Conservation (phyloP, 2,797 vertebrate species). For the Acrocephalus scirpaceus region DNA sequence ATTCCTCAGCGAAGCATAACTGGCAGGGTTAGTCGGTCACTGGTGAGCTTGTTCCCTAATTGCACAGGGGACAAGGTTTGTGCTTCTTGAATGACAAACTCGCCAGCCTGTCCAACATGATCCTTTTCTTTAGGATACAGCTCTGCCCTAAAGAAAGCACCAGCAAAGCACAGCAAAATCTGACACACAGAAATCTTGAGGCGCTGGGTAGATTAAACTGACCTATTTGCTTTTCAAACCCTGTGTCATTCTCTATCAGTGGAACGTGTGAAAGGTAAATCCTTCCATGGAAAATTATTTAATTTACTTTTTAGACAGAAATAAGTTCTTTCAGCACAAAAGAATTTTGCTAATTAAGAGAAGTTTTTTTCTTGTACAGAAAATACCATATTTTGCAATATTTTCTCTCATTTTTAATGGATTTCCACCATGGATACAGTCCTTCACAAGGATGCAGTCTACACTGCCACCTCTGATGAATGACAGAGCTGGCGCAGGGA, state of each 20-base stretch:
- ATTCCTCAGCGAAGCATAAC: not conserved
- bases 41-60: slow-evolving; percentile 28
- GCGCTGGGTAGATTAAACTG: not conserved
- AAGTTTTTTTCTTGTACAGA: not conserved
- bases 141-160: not conserved
- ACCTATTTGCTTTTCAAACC: not conserved
- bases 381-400: not conserved
- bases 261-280: not conserved
- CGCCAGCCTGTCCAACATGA: not conserved
- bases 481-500: not conserved
- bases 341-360: not conserved
- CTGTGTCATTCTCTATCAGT: not conserved
- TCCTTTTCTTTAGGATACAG: not conserved
- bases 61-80: slow-evolving; percentile 9
- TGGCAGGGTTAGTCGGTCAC: slow-evolving; percentile 2
- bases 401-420: not conserved
- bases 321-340: not conserved
- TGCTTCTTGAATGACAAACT: not conserved
- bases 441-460: not conserved
- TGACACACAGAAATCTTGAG: not conserved
- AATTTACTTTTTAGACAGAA: not conserved
- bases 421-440: not conserved
- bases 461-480: not conserved
- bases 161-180: not conserved
- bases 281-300: not conserved